A percentile compares a stretch with the other conserved stretches of the same genome.
These are phyloP conservation scores for Otis tarda DNA, from an alignment of 2,113 vertebrate species.

Conservation along the genomic window DNA sequence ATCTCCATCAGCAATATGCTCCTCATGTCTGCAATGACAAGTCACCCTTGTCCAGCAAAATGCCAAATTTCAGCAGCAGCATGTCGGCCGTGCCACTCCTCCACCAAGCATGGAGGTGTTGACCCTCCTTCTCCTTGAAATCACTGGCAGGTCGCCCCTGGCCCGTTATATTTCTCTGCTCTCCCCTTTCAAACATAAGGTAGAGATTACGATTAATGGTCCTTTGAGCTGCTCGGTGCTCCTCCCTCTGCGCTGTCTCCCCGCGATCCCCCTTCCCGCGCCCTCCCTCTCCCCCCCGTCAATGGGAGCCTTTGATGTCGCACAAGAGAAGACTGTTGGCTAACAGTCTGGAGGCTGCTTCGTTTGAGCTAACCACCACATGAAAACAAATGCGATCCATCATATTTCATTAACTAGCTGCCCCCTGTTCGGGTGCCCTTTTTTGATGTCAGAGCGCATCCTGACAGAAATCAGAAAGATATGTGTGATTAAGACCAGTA, in stretches of 20 bases:
- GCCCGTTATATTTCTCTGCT: background rate
- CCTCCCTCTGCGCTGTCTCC: slow-evolving; percentile 71
- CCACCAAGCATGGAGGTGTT: background rate
- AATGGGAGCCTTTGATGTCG: slow-evolving; percentile 79
- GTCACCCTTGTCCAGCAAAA: background rate
- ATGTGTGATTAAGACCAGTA: slow-evolving; percentile 78
- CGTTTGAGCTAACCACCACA: slow-evolving; percentile 77
- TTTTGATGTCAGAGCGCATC: slow-evolving; percentile 77
- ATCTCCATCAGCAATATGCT: background rate
- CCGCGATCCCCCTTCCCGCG: slow-evolving; percentile 62
- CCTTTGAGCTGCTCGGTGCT: slow-evolving; percentile 62
- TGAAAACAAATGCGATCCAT: slow-evolving; percentile 78
- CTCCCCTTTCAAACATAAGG: slow-evolving; percentile 68
- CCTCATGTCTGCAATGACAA: background rate
- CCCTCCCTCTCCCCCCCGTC: slow-evolving; percentile 45
- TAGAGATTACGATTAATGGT: slow-evolving; percentile 75
- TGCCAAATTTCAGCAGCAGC: background rate
- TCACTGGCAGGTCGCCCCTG: background rate
- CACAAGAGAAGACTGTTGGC: slow-evolving; percentile 80
- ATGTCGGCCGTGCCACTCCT: fast-evolving
- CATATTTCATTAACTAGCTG: slow-evolving; percentile 80
- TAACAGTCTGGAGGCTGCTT: slow-evolving; percentile 80
- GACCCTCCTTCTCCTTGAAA: background rate
- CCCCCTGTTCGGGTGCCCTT: slow-evolving; percentile 73
- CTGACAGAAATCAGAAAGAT: slow-evolving; percentile 80